A percentile compares a stretch with the other conserved stretches of the same genome.
Conservation (phyloP, 2,113 vertebrate species). For the Oncorhynchus mykiss region DNA sequence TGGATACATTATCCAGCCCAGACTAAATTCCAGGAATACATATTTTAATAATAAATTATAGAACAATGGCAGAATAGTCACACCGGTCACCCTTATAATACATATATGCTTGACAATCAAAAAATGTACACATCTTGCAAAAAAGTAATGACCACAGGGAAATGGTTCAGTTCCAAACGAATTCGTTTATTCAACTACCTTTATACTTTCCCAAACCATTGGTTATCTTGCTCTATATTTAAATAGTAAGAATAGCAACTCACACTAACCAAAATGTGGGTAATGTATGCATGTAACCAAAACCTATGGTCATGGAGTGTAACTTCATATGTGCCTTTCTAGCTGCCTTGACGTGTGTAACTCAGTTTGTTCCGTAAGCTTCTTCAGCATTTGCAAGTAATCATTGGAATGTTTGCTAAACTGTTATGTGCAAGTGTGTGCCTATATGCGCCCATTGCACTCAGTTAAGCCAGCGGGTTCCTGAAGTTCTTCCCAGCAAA, state of each 20-base stretch:
- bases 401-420: background rate
- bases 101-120: background rate
- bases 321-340: no score
- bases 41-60: no score
- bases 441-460: constrained; percentile 17
- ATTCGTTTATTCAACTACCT: constrained; percentile 32
- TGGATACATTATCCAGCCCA: no score
- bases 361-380: no score
- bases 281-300: no score
- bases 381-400: no score
- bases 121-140: background rate
- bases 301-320: background rate
- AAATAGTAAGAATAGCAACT: background rate
- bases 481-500: constrained; percentile 93
- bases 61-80: no score
- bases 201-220: background rate
- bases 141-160: background rate
- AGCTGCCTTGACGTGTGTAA: no score
- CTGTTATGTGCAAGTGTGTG: constrained; percentile 2
- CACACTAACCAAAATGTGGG: background rate
- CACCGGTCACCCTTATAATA: no score
- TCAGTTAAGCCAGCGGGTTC: constrained; percentile 76
- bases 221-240: background rate
- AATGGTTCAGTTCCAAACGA: constrained; percentile 3
- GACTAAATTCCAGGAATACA: no score